Evolutionary conservation across 2,113 vertebrate species (phyloP), one percentile per base, ranked within the genome.

Genomic region (Corythornis madagascariensis): DNA sequence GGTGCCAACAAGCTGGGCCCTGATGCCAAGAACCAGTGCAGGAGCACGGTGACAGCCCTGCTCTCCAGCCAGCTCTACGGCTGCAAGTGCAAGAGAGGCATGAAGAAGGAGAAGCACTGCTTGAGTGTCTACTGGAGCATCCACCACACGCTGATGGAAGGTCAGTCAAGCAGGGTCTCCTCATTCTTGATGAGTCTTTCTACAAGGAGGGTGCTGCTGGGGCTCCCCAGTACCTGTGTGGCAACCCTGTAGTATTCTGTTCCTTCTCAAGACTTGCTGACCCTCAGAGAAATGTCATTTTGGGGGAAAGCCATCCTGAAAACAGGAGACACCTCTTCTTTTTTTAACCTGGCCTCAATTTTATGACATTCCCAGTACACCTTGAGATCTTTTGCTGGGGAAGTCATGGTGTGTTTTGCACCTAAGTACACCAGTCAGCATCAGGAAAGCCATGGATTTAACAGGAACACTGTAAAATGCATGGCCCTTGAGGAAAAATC

Each of bases 101-200:
- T 99, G 99, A 99, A 99, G 86, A 98, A 97, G 90, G 99, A 99
- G 95, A 99, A 99, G 94, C 98, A 99, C 96, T 99, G 99, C 89
- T 88, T 99, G 35, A 99, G 98, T 1, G 99, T 99, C 97, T 99
- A 99, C 97, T 99, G 99, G 99, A 99, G 98, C 89, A 98, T 99
- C 86, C 98, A 99, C 95, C 98, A 99, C 96, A 99, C 98, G 0
- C 87, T 98, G 88, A 97, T 98, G 96, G 98, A 99, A 82, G 99
- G 99, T 99, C 60, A 84, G 97, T 93, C 1, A 1, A 2, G 4
- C 4, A 2, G 47, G 28, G 7, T 18, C 0, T 18, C 0, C 29
- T 28, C 4, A 0, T 38, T 86, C 12, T 55, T 38, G 29, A 9
- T 1, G 6, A 18, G 1, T 21, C 5, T 29, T 21, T 19, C 29